Evolutionary conservation across 2,888 invertebrate genomes (phyloP).

Genomic region (Thera britannica): DNA sequence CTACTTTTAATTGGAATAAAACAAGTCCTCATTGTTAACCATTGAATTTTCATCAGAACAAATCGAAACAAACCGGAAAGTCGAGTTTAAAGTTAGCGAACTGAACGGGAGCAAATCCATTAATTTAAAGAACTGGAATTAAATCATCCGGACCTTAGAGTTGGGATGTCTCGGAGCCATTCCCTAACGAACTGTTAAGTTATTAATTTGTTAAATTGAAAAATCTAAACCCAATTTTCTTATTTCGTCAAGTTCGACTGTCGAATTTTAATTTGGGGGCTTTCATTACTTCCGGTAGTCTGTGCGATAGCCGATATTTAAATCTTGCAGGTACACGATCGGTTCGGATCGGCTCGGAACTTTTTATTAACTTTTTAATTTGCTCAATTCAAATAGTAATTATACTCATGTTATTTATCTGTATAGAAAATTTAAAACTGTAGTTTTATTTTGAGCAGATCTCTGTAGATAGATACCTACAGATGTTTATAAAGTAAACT

Average conservation of each 20-base stretch:
- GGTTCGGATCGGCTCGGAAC: conserved; percentile 14
- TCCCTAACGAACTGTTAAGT: conserved; percentile 58
- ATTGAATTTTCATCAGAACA: conserved; percentile 75
- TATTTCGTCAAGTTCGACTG: conserved; percentile 42
- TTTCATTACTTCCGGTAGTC: conserved; percentile 40
- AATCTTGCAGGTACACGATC: conserved; percentile 33
- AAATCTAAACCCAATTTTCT: conserved; percentile 51
- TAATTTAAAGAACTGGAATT: conserved; percentile 78
- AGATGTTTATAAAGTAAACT: conserved; percentile 14
- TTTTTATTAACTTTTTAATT: conserved; percentile 33
- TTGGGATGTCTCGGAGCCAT: conserved; percentile 54
- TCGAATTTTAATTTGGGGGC: conserved; percentile 41
- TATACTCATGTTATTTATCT: conserved; percentile 22
- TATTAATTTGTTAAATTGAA: conserved; percentile 54
- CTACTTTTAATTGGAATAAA: conserved; percentile 28
- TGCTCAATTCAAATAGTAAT: conserved; percentile 31
- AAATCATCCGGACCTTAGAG: conserved; percentile 70
- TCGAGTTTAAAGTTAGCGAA: conserved; percentile 70
- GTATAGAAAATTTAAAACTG: neutral
- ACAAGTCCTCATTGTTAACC: conserved; percentile 59
- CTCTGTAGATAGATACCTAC: too few relatives aligned
- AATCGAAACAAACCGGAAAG: conserved; percentile 79
- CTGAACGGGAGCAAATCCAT: conserved; percentile 65
- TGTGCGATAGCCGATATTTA: conserved; percentile 37
- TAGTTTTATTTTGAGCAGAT: too few relatives aligned